Percentiles rank a stretch among this genome's conserved stretches.
Conservation (phyloP, 2,888 invertebrate species). For the Sicus ferrugineus region DNA sequence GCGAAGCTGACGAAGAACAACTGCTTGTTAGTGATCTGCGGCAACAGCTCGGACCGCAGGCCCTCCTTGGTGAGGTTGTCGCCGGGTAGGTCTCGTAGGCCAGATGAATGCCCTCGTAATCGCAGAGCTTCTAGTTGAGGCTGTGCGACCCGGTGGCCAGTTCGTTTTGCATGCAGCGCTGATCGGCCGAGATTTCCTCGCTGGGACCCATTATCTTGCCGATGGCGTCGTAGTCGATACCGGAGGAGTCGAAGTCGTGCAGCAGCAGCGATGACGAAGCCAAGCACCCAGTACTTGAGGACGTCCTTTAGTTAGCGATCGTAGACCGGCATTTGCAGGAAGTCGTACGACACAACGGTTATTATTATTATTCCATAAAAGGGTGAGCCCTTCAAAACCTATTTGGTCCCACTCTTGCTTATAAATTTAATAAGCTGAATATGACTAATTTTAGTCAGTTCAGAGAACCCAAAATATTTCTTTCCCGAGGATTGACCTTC, state of each 20-base stretch:
- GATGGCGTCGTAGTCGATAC: conserved; percentile 56
- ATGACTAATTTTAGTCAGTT: too few species aligned
- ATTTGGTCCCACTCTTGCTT: too few species aligned
- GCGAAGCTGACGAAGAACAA: conserved; percentile 58
- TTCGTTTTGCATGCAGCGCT: conserved; percentile 56
- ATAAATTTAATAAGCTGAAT: too few species aligned
- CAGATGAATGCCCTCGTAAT: conserved; percentile 58
- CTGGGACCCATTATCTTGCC: conserved; percentile 59
- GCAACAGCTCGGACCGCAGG: conserved; percentile 42
- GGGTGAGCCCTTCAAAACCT: too few species aligned
- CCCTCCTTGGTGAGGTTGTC: conserved; percentile 38
- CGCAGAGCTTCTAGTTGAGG: conserved; percentile 57
- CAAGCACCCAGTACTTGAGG: conserved; percentile 54
- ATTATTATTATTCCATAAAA: too few species aligned
- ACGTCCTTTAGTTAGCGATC: conserved; percentile 52
- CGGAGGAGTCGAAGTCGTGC: conserved; percentile 58
- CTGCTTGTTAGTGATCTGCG: conserved; percentile 54
- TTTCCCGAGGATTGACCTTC: too few species aligned
- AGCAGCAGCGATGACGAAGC: conserved; percentile 56
- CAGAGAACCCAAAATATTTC: too few species aligned
- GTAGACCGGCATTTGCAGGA: conserved; percentile 55
- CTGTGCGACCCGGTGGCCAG: conserved; percentile 52
- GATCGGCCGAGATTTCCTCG: conserved; percentile 54
- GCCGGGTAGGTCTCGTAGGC: conserved; percentile 53
- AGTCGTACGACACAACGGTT: conserved; percentile 55